Conservation (phyloP, 2,888 invertebrate genomes). For the Micropterix aruncella region DNA sequence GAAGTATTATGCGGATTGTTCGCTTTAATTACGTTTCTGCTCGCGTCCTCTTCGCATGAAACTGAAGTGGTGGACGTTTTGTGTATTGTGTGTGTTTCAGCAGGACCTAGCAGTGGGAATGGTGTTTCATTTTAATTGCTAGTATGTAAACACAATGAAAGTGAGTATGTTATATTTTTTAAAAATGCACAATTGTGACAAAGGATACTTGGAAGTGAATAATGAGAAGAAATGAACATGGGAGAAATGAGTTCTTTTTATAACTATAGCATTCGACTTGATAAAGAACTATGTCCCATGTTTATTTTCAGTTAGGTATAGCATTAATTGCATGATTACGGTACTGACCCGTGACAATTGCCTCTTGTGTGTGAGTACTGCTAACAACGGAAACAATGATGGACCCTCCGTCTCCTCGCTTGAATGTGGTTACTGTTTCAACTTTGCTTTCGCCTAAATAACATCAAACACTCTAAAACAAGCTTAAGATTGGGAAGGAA, state of each 20-base stretch:
- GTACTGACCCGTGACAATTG: constrained; percentile 47
- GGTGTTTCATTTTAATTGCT: constrained; percentile 15
- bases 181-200: not conserved
- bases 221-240: not conserved
- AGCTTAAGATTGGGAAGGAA: too few relatives aligned
- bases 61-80: constrained; percentile 47
- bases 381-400: constrained; percentile 42
- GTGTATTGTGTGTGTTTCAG: constrained; percentile 50
- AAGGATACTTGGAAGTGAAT: too few relatives aligned
- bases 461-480: constrained; percentile 15
- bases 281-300: too few relatives aligned
- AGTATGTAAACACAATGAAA: constrained; percentile 9
- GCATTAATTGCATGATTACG: not conserved
- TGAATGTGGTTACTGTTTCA: constrained; percentile 40
- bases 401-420: constrained; percentile 31
- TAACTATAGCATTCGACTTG: not conserved
- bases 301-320: not conserved
- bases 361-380: constrained; percentile 46
- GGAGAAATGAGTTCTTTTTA: not conserved
- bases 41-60: constrained; percentile 35
- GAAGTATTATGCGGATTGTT: constrained; percentile 37
- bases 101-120: constrained; percentile 48
- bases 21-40: constrained; percentile 28
- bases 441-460: constrained; percentile 38
- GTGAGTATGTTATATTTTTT: constrained; percentile 4